Evolutionary conservation across 2,113 vertebrate species (phyloP), one percentile per base, ranked within the genome.

Genomic region (Menidia beryllina): DNA sequence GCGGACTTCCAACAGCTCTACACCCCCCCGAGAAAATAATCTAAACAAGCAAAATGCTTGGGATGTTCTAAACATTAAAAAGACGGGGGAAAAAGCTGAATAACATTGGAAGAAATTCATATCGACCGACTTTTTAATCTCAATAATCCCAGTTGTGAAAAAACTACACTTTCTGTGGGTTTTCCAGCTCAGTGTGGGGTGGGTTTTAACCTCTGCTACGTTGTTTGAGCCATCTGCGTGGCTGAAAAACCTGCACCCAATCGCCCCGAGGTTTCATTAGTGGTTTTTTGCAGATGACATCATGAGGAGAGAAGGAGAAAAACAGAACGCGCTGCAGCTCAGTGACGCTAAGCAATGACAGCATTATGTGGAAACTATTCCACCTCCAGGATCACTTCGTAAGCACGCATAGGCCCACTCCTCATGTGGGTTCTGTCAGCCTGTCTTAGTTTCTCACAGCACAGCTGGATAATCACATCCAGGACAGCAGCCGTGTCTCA

Each of bases 321-420:
- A 55, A 47, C 61, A 79, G 58, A 72, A 71, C 81, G 70, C 30
- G 85, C 62, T 38, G n/a, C 66, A 54, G 34, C 9, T 62, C 69
- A 52, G 62, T 79, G 84, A 84, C 41, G 82, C 59, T 77, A 27
- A 45, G 57, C 64, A 49, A 51, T 23, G 81, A 79, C 54, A 73
- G 79, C 81, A 81, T 81, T 80, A 72, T 82, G 87, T 91, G 92
- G 90, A 93, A 92, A 93, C 82, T 93, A 91, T 93, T 89, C 75
- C 34, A 77, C 60, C 77, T 74, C 52, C 67, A 27, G 71, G 69
- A 76, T 69, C 41, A 8, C 50, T 69, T 58, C 57, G 30, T 48
- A 23, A 48, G 7, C 26, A 43, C 68, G 50, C 79, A 59, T 57
- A 25, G 45, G 57, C 49, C 41, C 17, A 45, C n/a, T 19, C 41